Evolutionary conservation across 2,797 vertebrate species (phyloP).

Genomic region (Sylvia borin): DNA sequence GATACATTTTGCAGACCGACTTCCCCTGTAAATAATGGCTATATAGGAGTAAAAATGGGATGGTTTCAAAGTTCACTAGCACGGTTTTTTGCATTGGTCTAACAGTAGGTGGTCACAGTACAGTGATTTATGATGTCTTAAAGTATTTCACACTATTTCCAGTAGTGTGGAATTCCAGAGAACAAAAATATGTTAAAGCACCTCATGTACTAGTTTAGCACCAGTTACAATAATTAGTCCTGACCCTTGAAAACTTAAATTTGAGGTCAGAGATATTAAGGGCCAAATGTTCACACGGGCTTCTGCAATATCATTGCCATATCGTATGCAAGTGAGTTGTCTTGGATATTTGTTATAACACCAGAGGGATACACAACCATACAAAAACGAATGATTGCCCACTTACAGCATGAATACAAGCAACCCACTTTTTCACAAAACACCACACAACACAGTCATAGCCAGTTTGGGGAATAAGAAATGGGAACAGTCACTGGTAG

Average conservation of each 20-base stretch:
- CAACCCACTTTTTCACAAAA: neutral
- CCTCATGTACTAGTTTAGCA: slow-evolving; percentile 46
- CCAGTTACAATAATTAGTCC: neutral
- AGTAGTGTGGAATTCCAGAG: neutral
- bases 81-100: neutral
- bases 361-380: neutral
- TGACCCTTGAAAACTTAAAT: neutral
- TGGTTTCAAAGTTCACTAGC: neutral
- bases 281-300: neutral
- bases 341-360: neutral
- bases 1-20: neutral
- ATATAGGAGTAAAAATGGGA: neutral
- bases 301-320: neutral
- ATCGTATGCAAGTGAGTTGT: neutral
- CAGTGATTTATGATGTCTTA: neutral
- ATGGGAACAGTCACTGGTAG: neutral
- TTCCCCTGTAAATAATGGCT: neutral
- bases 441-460: neutral
- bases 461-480: neutral
- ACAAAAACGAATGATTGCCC: neutral
- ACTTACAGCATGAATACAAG: neutral
- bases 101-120: neutral
- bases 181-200: slow-evolving; percentile 23
- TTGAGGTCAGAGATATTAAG: neutral
- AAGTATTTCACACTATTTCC: neutral